phyloP scores from a whole-genome alignment of 2,888 invertebrate genomes.

The Aphidoletes aphidimyza region DNA sequence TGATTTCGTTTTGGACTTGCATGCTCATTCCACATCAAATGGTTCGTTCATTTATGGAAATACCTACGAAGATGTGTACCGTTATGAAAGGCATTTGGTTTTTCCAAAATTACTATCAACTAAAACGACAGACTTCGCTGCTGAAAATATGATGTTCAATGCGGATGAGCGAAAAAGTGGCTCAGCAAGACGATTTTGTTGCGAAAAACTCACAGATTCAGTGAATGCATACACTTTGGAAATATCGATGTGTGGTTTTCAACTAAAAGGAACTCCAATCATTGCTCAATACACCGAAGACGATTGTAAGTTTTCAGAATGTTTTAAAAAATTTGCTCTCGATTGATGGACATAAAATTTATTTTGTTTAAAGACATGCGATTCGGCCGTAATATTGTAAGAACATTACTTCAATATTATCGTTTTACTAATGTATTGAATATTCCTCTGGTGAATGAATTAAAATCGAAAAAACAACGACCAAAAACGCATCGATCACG shows the following conservation, averaged over 20 bases:
- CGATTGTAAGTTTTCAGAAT: conserved; percentile 74
- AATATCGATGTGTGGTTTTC: conserved; percentile 91
- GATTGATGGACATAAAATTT: background rate
- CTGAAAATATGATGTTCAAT: conserved; percentile 91
- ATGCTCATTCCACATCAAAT: conserved; percentile 90
- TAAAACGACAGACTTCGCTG: conserved; percentile 88
- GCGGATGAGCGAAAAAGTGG: conserved; percentile 87
- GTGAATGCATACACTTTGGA: conserved; percentile 91
- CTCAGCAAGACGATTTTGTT: conserved; percentile 85
- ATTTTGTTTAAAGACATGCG: conserved; percentile 70
- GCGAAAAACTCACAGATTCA: conserved; percentile 78
- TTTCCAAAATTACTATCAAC: conserved; percentile 91
- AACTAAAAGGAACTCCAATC: conserved; percentile 74
- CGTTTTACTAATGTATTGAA: conserved; percentile 77
- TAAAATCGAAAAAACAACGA: conserved; percentile 63
- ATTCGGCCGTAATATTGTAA: conserved; percentile 79
- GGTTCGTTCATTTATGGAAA: conserved; percentile 97
- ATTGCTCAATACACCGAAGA: conserved; percentile 92
- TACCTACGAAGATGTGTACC: conserved; percentile 87
- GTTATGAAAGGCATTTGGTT: conserved; percentile 93
- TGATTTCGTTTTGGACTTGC: conserved; percentile 94
- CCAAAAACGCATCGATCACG: conserved; percentile 65
- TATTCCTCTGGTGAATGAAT: conserved; percentile 65
- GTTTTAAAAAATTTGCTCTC: too few relatives aligned
- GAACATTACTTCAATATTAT: conserved; percentile 84